Evolutionary conservation across 2,888 invertebrate genomes (phyloP).

Genomic region (Lycaena phlaeas): DNA sequence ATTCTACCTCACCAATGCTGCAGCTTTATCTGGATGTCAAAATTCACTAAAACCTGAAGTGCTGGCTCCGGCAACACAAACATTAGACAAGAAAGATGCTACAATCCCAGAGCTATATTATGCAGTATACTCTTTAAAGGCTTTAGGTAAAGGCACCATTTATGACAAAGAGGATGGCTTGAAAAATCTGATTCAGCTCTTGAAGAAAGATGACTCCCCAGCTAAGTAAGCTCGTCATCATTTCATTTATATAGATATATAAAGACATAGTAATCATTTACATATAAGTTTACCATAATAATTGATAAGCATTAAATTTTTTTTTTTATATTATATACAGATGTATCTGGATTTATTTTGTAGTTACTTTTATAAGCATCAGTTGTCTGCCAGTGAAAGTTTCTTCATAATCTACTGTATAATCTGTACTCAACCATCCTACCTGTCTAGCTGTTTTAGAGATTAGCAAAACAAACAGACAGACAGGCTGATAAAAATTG

Average conservation of each 20-base stretch:
- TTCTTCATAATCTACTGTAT: too few species aligned
- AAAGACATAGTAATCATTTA: too few species aligned
- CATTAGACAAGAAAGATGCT: slow-evolving; percentile 77
- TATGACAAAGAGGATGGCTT: slow-evolving; percentile 78
- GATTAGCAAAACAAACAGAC: too few species aligned
- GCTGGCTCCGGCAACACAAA: slow-evolving; percentile 60
- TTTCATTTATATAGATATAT: slow-evolving; percentile 3
- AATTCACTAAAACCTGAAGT: slow-evolving; percentile 64
- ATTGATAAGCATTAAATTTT: too few species aligned
- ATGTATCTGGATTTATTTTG: too few species aligned
- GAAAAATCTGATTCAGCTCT: slow-evolving; percentile 80
- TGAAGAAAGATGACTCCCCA: slow-evolving; percentile 89
- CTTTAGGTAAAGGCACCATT: slow-evolving; percentile 76
- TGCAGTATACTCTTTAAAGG: slow-evolving; percentile 79
- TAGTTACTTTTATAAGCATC: too few species aligned
- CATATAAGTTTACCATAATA: too few species aligned
- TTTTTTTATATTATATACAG: too few species aligned
- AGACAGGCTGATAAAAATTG: too few species aligned
- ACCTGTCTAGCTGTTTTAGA: too few species aligned
- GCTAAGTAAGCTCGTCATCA: slow-evolving; percentile 74
- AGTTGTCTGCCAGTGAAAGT: too few species aligned
- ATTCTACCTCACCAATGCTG: slow-evolving; percentile 78
- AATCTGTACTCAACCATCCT: too few species aligned
- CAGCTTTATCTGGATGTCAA: slow-evolving; percentile 70
- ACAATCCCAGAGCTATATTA: slow-evolving; percentile 81